These are phyloP conservation scores for Sciurus carolinensis DNA, from an alignment of 2,797 vertebrate genomes.

Conservation along the genomic window DNA sequence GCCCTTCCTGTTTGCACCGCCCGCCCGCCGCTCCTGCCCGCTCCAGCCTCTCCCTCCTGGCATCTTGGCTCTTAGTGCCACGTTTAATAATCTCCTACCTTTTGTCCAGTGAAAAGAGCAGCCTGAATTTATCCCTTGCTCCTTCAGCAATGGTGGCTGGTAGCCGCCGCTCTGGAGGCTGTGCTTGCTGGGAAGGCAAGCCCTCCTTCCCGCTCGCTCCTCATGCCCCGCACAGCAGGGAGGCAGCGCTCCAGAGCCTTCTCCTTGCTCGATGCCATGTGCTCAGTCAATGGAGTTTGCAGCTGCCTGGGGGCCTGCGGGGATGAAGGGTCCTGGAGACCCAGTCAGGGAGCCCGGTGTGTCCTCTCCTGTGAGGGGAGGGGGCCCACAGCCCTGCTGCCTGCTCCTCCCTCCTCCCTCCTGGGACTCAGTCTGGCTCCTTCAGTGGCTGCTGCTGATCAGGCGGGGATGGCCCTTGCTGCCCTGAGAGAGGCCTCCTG, in stretches of 20 bases:
- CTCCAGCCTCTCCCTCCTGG: not conserved
- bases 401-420: not conserved
- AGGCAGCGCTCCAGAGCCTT: not conserved
- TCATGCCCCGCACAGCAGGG: too few species aligned
- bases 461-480: not conserved
- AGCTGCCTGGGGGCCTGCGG: not conserved
- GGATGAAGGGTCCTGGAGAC: not conserved
- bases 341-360: not conserved
- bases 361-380: not conserved
- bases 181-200: not conserved
- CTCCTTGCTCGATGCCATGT: accelerated
- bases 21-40: not conserved
- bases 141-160: not conserved
- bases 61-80: too few species aligned
- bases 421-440: not conserved
- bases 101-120: not conserved
- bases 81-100: not conserved
- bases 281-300: not conserved
- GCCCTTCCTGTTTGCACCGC: too few species aligned
- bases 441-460: not conserved
- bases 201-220: too few species aligned
- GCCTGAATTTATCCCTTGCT: not conserved
- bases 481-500: not conserved
- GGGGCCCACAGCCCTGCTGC: not conserved
- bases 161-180: not conserved